A percentile compares a stretch with the other conserved stretches of the same genome.
These are phyloP conservation scores for Hipposideros armiger DNA, from an alignment of 2,113 vertebrate species.

Conservation along the genomic window DNA sequence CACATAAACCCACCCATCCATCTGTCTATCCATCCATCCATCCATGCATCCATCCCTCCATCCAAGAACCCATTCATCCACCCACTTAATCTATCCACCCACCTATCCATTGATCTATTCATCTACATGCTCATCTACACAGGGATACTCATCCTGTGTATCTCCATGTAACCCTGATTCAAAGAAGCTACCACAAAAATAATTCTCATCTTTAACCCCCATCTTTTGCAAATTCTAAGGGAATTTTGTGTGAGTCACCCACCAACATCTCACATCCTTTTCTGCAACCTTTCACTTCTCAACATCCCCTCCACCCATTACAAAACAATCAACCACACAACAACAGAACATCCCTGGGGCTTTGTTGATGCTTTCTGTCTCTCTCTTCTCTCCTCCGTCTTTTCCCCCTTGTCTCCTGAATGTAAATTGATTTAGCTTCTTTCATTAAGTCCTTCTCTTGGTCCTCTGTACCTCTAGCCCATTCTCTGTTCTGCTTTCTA, in stretches of 20 bases:
- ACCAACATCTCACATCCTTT: background rate
- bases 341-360: background rate
- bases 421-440: background rate
- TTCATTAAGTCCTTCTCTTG: background rate
- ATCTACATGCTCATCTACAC: background rate
- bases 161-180: background rate
- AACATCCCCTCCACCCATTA: background rate
- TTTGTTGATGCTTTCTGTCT: background rate
- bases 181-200: background rate
- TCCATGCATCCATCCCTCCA: background rate
- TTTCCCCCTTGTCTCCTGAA: background rate
- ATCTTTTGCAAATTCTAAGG: background rate
- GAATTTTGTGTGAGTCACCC: background rate
- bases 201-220: constrained; percentile 20
- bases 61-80: background rate
- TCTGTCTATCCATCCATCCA: background rate
- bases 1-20: background rate
- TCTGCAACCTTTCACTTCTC: background rate
- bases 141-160: background rate
- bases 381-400: background rate
- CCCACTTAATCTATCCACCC: background rate
- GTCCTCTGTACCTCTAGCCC: background rate
- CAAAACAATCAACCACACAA: background rate
- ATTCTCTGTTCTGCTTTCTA: background rate
- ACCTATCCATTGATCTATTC: background rate